Evolutionary conservation across 2,888 invertebrate species (phyloP).

Genomic region (Ennomos quercinarius): DNA sequence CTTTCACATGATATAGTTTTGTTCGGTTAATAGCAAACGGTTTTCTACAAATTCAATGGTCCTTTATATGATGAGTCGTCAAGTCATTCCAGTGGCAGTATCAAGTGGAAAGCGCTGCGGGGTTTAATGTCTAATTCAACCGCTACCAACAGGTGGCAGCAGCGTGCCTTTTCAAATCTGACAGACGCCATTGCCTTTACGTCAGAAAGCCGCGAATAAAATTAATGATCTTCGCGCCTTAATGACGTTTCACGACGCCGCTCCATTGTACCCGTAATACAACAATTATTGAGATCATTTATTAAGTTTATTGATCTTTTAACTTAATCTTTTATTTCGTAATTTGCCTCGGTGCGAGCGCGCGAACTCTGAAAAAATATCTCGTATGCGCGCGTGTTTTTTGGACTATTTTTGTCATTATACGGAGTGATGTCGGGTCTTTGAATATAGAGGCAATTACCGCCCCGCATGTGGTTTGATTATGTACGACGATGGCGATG

Average conservation of each 20-base stretch:
- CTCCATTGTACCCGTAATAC: constrained; percentile 85
- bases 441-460: constrained; percentile 85
- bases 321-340: constrained; percentile 86
- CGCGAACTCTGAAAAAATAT: constrained; percentile 83
- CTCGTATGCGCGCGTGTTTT: constrained; percentile 83
- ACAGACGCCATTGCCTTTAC: constrained; percentile 84
- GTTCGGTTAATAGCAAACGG: constrained; percentile 12
- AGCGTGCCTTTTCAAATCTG: constrained; percentile 81
- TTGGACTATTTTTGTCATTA: constrained; percentile 86
- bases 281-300: constrained; percentile 86
- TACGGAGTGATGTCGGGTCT: constrained; percentile 83
- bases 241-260: constrained; percentile 85
- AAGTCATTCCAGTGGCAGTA: constrained; percentile 81
- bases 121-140: constrained; percentile 80
- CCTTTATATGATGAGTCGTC: constrained; percentile 57
- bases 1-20: constrained; percentile 20
- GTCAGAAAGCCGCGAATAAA: constrained; percentile 85
- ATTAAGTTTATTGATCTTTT: constrained; percentile 86
- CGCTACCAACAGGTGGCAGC: constrained; percentile 85
- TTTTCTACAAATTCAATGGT: constrained; percentile 51
- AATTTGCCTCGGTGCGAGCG: constrained; percentile 82
- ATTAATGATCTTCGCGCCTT: constrained; percentile 85
- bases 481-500: constrained; percentile 77
- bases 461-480: constrained; percentile 84
- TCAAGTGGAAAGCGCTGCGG: constrained; percentile 78